Evolutionary conservation across 1,140 invertebrate species (phyloP), one percentile per base, ranked within the genome.

Genomic region (Teleopsis dalmanni): DNA sequence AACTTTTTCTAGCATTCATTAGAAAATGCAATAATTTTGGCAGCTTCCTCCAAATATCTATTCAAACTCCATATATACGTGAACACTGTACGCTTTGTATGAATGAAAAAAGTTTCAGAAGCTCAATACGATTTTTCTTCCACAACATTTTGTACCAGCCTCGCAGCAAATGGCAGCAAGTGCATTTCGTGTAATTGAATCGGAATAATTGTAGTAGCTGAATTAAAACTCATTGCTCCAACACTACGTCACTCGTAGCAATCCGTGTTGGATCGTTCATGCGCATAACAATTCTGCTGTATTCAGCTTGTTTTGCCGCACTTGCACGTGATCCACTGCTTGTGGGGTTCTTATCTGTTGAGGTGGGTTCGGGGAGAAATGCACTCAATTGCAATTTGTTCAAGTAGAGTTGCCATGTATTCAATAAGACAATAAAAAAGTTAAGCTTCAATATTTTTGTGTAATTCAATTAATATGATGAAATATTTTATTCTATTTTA

Each of bases 91-190:
- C n/a, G n/a, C n/a, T n/a, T n/a, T n/a, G n/a, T n/a, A n/a, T n/a
- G n/a, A n/a, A 14, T 65, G 60, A 62, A 59, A 66, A 55, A 66
- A 60, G 54, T 54, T 65, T 61, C 54, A 42, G 58, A 65, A 66
- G 67, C 58, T 57, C 61, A 58, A 62, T 57, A 67, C 65, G 65
- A 67, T 68, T 68, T 68, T 68, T 63, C 65, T 68, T 68, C 65
- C 58, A 60, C 64, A 68, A 68, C 67, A 68, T 68, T 68, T 68
- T 67, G 64, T 68, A 68, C 55, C 65, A 67, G 62, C 57, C 54
- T 3, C 57, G 41, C 65, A 68, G 65, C 58, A 67, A 25, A 25
- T 21, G 26, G 1, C 25, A 45, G 42, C 21, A 52, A 45, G 40
- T 42, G 18, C 4, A 6, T 33, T 42, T 47, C 33, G n/a, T 22